phyloP scores from a whole-genome alignment of 2,797 vertebrate genomes.

The Percopsis omiscomaycus region DNA sequence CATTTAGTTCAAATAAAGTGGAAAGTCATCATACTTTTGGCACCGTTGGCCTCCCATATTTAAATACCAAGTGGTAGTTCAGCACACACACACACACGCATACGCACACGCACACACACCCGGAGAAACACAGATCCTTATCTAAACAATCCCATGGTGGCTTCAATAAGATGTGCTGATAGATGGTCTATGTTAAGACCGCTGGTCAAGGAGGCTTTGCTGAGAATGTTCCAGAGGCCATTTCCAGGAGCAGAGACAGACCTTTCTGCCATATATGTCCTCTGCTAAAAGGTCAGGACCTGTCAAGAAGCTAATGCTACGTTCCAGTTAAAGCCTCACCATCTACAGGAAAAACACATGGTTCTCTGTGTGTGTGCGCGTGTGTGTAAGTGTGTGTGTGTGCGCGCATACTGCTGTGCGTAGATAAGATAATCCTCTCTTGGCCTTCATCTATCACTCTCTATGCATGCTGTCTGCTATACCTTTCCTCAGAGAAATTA shows the following conservation, averaged over 20 bases:
- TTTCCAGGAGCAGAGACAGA: constrained; percentile 22
- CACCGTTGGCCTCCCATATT: too few species aligned
- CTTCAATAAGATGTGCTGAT: constrained; percentile 37
- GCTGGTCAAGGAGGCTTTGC: constrained; percentile 36
- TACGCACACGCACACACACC: not conserved
- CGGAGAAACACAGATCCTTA: constrained; percentile 33
- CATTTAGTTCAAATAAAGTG: too few species aligned
- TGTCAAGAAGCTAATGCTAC: constrained; percentile 25
- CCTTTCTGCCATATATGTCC: constrained; percentile 20
- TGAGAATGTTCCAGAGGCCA: constrained; percentile 33
- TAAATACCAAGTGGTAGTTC: too few species aligned
- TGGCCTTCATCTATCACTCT: not conserved
- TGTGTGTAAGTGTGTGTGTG: not conserved
- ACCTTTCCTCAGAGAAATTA: constrained; percentile 1
- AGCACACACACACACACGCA: not conserved
- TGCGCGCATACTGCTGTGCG: not conserved
- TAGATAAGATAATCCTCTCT: constrained; percentile 11
- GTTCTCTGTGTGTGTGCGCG: not conserved
- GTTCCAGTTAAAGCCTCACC: constrained; percentile 19
- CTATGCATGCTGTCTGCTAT: not conserved
- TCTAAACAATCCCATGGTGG: constrained; percentile 32
- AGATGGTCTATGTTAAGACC: constrained; percentile 33
- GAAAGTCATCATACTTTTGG: too few species aligned
- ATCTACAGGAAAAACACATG: constrained; percentile 28
- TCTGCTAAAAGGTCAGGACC: constrained; percentile 35